Base-by-base conservation (phyloP, 2,888 invertebrate species). In the Polymixis lichenea region DNA sequence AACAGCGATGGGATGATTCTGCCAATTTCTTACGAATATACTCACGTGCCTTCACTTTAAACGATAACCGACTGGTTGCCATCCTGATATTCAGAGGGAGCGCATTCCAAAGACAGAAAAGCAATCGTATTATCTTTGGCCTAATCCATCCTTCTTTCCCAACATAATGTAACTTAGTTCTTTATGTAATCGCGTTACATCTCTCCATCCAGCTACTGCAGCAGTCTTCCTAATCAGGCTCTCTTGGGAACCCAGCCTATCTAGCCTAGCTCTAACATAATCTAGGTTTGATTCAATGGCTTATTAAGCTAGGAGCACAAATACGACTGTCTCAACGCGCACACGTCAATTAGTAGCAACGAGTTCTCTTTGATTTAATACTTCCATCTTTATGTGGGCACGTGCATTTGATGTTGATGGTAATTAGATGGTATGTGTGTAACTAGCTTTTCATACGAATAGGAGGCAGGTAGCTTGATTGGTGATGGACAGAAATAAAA, bases 331-430 rank as follows among this genome's bases (percentile, higher is more conserved):
- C 49, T 38, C 71, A 74, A 83, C 85, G 84, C 78, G 75, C 83
- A 72, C 60, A 85, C 83, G 83, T 85, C 83, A 85, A 84, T 84
- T 84, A 84, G 83, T 64, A 38, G 60, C 25, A 60, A 61, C 84
- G 55, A 84, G 68, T 61, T 51, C 17, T 64, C 70, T 82, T 74
- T 71, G 84, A 82, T 84, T 71, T 80, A 80, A 69, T 79, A 58
- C 66, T 46, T 46, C 19, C 56, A 28, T 49, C 32, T 46, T 15
- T 61, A 28, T 53, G 32, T 70, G 32, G 32, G 25, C 38, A 28
- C 66, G 56, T 73, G 78, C 32, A 56, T 71, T 71, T 74, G 74
- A 71, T 55, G 64, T 71, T 74, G 74, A 71, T 55, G 64, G 53
- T 80, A 82, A 82, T 82, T 80, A 84, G 66, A 64, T 56, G 49